Conservation (phyloP, 1,140 invertebrate species). For the Drosophila orena region DNA sequence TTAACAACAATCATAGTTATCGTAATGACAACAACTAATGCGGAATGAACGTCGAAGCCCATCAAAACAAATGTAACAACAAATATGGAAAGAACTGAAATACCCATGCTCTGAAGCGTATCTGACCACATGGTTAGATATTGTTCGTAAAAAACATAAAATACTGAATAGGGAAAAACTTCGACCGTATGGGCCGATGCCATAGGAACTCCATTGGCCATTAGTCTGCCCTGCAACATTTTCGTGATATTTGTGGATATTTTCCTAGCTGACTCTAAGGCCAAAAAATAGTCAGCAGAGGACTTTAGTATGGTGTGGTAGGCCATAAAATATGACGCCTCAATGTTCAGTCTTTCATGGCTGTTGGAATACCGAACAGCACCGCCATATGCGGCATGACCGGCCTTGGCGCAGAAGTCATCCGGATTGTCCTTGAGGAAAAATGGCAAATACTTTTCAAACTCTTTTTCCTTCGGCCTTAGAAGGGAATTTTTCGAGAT, state of each 20-base stretch:
- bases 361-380: constrained; percentile 88
- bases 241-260: constrained; percentile 93
- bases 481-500: constrained; percentile 59
- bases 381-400: constrained; percentile 92
- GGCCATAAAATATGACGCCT: constrained; percentile 95
- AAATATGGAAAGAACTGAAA: constrained; percentile 96
- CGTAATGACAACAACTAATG: constrained; percentile 94
- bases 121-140: constrained; percentile 98
- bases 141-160: constrained; percentile 99
- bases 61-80: constrained; percentile 97
- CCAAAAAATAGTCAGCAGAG: constrained; percentile 96
- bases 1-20: constrained; percentile 98
- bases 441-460: constrained; percentile 93
- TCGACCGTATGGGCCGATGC: constrained; percentile 87
- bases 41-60: constrained; percentile 96
- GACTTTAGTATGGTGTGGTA: constrained; percentile 98
- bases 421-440: constrained; percentile 97
- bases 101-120: constrained; percentile 93
- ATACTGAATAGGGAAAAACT: constrained; percentile 99
- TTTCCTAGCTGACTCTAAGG: constrained; percentile 91
- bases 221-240: constrained; percentile 89
- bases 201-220: constrained; percentile 80
- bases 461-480: constrained; percentile 88
- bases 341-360: constrained; percentile 85
- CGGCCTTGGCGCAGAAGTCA: constrained; percentile 92